Evolutionary conservation across 1,140 invertebrate genomes (phyloP), one percentile per base, ranked within the genome.

Genomic region (Planococcus citri): DNA sequence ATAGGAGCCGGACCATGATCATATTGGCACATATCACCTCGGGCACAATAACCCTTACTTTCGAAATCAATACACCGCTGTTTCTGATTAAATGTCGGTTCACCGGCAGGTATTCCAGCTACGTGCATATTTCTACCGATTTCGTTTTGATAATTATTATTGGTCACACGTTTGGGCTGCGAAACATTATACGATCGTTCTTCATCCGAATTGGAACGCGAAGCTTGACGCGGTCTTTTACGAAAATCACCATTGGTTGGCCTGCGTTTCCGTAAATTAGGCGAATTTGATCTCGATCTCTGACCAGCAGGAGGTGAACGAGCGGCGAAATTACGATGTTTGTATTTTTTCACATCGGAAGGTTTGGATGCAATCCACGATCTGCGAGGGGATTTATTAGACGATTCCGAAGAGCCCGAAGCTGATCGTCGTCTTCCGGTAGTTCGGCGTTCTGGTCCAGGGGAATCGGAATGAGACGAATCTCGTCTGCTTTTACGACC

Each of bases 1-100:
- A 97, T 90, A 1, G 95, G 94, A 80, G 97, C 94, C 2, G 85
- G 84, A 17, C 95, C 95, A 80, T 98, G 95, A 81, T 97, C 94
- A 82, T 86, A 98, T 20, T 90, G 92, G 79, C 95, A 98, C 61
- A 94, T 83, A 79, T 97, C 94, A 9, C 95, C 95, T 27, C 91
- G 83, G 85, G 97, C 93, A 78, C 95, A 98, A 76, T 91, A 96
- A 1, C 95, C 94, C 79, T 92, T 93, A 79, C 95, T 92, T 90
- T 72, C 71, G 27, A 72, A 72, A 70, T 72, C 71, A 61, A 72
- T 27, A 61, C 71, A 78, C 27, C 77, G 77, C 70, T 68, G 64
- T 72, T 51, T 24, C 27, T 71, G 69, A 29, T 20, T 20, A 24
- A 38, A 68, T 4, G 25, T 9, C 1, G 12, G n/a, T 37, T 29